A percentile compares a stretch with the other conserved stretches of the same genome.
phyloP scores from a whole-genome alignment of 2,113 vertebrate genomes.

The Lonchura striata region DNA sequence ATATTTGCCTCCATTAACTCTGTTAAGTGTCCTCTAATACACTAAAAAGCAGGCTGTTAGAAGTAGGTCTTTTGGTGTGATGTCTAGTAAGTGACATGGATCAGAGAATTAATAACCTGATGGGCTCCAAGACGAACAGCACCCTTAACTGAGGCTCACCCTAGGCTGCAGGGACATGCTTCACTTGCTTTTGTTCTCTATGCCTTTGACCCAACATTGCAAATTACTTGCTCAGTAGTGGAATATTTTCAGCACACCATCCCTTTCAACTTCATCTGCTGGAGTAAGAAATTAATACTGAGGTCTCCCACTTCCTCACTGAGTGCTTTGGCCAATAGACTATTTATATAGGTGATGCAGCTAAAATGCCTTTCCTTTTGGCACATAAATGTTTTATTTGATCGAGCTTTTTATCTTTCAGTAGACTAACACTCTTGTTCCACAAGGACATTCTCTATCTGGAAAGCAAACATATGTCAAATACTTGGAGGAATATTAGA shows the following conservation, averaged over 20 bases:
- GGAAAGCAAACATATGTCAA: slow-evolving; percentile 14
- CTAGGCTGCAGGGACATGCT: neutral
- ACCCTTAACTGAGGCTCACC: neutral
- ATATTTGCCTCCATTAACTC: neutral
- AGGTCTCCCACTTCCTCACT: slow-evolving; percentile 49
- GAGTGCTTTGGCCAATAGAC: slow-evolving; percentile 23
- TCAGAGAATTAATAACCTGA: neutral
- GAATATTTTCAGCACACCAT: neutral
- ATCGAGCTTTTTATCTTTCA: slow-evolving; percentile 27
- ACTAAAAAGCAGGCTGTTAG: neutral
- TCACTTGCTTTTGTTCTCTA: neutral
- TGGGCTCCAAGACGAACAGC: neutral
- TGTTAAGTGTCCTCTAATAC: neutral
- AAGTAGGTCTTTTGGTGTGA: neutral
- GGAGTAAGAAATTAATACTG: slow-evolving; percentile 48
- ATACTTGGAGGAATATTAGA: neutral
- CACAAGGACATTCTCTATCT: slow-evolving; percentile 34
- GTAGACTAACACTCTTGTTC: slow-evolving; percentile 11
- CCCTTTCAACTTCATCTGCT: neutral
- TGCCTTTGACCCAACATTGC: neutral
- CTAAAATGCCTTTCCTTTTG: slow-evolving; percentile 47
- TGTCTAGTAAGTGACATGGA: neutral
- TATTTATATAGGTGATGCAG: slow-evolving; percentile 53
- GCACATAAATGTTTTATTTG: slow-evolving; percentile 58
- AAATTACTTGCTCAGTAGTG: neutral